A percentile compares a stretch with the other conserved stretches of the same genome.
Evolutionary conservation across 2,888 invertebrate species (phyloP).

Genomic region (Osmoderma eremita): DNA sequence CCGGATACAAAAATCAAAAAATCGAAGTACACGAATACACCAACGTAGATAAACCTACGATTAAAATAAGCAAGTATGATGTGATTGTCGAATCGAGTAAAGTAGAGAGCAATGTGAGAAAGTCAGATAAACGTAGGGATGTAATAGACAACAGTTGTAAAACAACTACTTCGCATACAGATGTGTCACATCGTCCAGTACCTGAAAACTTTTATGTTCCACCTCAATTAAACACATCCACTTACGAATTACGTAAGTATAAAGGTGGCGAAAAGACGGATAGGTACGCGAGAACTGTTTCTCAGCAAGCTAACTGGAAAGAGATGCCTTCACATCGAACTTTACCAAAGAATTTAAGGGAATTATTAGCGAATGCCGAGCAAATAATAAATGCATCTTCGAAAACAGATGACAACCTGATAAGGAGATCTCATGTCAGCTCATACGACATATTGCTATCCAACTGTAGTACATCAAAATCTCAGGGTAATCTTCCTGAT

Average conservation of each 20-base stretch:
- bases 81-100: conserved; percentile 43
- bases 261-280: conserved; percentile 39
- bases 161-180: conserved; percentile 8
- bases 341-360: conserved; percentile 56
- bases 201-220: conserved; percentile 40
- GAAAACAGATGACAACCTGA: conserved; percentile 44
- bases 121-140: conserved; percentile 39
- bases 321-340: conserved; percentile 54
- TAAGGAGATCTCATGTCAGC: conserved; percentile 44
- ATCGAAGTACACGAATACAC: conserved; percentile 38
- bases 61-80: conserved; percentile 48
- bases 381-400: conserved; percentile 40
- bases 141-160: conserved; percentile 42
- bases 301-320: conserved; percentile 42
- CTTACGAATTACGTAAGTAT: conserved; percentile 38
- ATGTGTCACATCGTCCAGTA: conserved; percentile 17
- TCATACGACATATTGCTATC: conserved; percentile 43
- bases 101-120: conserved; percentile 39
- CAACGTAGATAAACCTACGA: conserved; percentile 45
- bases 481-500: conserved; percentile 46
- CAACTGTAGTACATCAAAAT: conserved; percentile 43
- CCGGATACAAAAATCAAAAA: conserved; percentile 43
- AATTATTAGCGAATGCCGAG: conserved; percentile 51
- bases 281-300: conserved; percentile 36
- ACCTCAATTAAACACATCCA: conserved; percentile 23